Evolutionary conservation across 2,797 vertebrate species (phyloP).

Genomic region (Sternotherus odoratus): DNA sequence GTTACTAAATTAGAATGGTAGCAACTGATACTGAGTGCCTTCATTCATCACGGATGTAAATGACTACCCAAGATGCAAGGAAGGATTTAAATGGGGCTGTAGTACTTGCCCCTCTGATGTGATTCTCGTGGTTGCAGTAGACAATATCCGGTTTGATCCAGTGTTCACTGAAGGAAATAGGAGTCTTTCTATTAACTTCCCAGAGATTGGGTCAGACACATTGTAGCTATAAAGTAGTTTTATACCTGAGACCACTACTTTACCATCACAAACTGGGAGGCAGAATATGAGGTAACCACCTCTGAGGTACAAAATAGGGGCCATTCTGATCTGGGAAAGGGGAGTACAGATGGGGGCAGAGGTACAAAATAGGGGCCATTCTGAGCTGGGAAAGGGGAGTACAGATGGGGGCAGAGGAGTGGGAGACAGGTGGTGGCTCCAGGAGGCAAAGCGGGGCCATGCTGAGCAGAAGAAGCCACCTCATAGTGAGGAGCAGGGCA

Average conservation of each 20-base stretch:
- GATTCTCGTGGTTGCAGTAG: not conserved
- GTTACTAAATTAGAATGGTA: not conserved
- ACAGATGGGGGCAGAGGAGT: not conserved
- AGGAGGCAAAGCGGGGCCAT: not conserved
- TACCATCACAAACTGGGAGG: not conserved
- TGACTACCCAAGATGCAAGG: not conserved
- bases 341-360: too few relatives aligned
- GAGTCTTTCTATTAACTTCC: not conserved
- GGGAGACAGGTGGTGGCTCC: not conserved
- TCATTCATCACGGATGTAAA: rapidly evolving
- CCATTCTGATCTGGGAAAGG: not conserved
- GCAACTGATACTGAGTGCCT: not conserved
- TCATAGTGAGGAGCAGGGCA: slow-evolving; percentile 49
- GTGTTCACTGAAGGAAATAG: not conserved
- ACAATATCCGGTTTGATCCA: not conserved
- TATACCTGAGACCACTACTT: rapidly evolving
- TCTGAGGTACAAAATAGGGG: not conserved
- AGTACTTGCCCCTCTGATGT: not conserved
- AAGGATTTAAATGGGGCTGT: not conserved
- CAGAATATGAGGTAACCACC: not conserved
- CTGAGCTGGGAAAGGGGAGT: not conserved
- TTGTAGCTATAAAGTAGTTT: not conserved
- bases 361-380: not conserved
- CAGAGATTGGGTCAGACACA: rapidly evolving
- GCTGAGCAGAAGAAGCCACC: not conserved